These are phyloP conservation scores for Pemphredon lugubris DNA, from an alignment of 2,888 invertebrate species.

Conservation along the genomic window DNA sequence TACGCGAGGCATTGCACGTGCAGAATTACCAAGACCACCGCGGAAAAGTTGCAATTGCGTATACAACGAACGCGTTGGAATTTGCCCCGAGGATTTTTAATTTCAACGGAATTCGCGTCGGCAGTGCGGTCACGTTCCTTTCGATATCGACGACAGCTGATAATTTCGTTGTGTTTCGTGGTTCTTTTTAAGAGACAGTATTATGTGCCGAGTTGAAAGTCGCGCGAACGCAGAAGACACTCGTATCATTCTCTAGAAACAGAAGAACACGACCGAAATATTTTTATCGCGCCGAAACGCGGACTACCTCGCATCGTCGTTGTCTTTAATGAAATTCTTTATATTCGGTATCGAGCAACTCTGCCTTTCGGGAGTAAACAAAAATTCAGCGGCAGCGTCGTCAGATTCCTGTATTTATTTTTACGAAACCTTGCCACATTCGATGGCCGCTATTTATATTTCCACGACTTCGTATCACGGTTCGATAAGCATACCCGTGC, in stretches of 20 bases:
- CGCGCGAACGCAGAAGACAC: too few relatives aligned
- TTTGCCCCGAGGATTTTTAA: slow-evolving; percentile 1
- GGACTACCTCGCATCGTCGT: slow-evolving; percentile 49
- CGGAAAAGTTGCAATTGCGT: slow-evolving; percentile 30
- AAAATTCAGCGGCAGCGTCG: too few relatives aligned
- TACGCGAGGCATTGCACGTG: slow-evolving; percentile 33
- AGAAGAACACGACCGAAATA: slow-evolving; percentile 35
- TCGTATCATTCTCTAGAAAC: too few relatives aligned
- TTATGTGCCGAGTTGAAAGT: too few relatives aligned
- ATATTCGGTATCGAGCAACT: too few relatives aligned
- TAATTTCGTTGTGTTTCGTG: neutral
- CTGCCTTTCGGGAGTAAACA: slow-evolving; percentile 21
- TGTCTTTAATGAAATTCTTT: slow-evolving; percentile 60
- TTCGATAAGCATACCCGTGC: neutral
- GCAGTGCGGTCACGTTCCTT: neutral
- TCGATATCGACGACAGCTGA: neutral
- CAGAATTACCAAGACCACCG: slow-evolving; percentile 18
- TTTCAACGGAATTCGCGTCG: neutral
- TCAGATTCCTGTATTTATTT: too few relatives aligned
- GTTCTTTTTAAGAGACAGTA: too few relatives aligned
- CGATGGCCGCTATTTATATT: too few relatives aligned
- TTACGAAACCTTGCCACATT: too few relatives aligned
- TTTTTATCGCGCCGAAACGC: slow-evolving; percentile 37
- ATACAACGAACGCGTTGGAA: neutral
- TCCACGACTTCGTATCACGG: too few relatives aligned